These are phyloP conservation scores for Pocillopora damicornis DNA, from an alignment of 64 coral and sea anemone species.

Conservation along the genomic window DNA sequence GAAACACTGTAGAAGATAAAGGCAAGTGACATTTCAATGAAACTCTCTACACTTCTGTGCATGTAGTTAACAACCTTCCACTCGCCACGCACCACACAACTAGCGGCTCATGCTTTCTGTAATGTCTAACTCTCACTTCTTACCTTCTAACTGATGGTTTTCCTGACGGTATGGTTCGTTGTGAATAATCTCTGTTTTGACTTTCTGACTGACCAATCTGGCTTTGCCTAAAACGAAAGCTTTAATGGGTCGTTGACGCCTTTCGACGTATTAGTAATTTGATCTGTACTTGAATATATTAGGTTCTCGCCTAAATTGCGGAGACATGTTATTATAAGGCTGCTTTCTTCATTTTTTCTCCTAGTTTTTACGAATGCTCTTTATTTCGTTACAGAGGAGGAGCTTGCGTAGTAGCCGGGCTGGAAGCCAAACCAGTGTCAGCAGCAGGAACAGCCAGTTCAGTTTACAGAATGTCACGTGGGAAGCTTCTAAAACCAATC, in stretches of 20 bases:
- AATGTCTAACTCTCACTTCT: not conserved
- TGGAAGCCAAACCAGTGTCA: slow-evolving; percentile 42
- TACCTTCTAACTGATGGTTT: not conserved
- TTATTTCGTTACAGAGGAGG: slow-evolving; percentile 2
- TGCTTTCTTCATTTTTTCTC: not conserved
- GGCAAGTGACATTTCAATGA: slow-evolving; percentile 22
- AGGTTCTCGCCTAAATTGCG: no score
- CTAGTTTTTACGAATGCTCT: not conserved
- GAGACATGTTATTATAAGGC: not conserved
- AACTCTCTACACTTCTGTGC: not conserved
- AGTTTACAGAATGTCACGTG: slow-evolving; percentile 59
- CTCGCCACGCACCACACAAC: not conserved
- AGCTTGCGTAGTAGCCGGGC: slow-evolving; percentile 24
- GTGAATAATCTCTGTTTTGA: not conserved
- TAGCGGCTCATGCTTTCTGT: not conserved
- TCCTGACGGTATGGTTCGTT: not conserved
- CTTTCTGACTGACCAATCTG: not conserved
- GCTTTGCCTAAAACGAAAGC: not conserved
- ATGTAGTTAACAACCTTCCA: not conserved
- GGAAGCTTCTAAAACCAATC: slow-evolving; percentile 57
- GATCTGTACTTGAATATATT: no score
- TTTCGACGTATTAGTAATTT: no score
- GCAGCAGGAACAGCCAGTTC: slow-evolving; percentile 46
- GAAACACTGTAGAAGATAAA: slow-evolving; percentile 35
- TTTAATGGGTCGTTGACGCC: not conserved